A percentile compares a stretch with the other conserved stretches of the same genome.
phyloP scores from a whole-genome alignment of 1,140 invertebrate genomes.

The Cecropterus lyciades region DNA sequence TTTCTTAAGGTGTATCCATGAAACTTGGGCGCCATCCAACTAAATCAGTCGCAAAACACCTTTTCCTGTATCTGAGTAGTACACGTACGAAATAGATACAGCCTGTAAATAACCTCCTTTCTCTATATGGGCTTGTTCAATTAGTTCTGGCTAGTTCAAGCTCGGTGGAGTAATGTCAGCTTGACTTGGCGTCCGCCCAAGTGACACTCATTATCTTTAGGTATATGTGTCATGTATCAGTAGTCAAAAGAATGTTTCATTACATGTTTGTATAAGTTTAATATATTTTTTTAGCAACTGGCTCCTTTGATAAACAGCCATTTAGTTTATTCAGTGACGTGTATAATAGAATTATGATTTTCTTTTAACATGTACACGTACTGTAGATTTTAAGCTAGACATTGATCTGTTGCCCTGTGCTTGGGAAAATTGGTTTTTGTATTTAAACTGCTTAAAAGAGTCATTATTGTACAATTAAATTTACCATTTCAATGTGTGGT shows the following conservation, averaged over 20 bases:
- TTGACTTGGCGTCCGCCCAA: constrained; percentile 19
- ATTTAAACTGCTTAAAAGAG: too few species aligned
- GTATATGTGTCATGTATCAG: not conserved
- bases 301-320: too few species aligned
- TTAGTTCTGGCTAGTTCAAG: constrained; percentile 18
- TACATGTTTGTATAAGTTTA: not conserved
- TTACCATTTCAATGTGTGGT: too few species aligned
- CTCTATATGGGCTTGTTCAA: constrained; percentile 31
- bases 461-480: too few species aligned
- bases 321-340: too few species aligned
- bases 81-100: constrained; percentile 7
- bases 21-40: constrained; percentile 1
- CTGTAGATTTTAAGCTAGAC: too few species aligned
- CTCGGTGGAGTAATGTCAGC: constrained; percentile 9
- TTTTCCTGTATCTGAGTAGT: not conserved
- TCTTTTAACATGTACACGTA: too few species aligned
- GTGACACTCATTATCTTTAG: not conserved
- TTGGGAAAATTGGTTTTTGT: too few species aligned
- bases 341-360: too few species aligned
- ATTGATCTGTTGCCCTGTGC: too few species aligned
- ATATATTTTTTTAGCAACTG: not conserved
- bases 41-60: not conserved
- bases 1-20: too few species aligned
- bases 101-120: constrained; percentile 14
- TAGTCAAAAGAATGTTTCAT: not conserved